phyloP scores from a whole-genome alignment of 1,140 invertebrate species.

The Macrobrachium rosenbergii region DNA sequence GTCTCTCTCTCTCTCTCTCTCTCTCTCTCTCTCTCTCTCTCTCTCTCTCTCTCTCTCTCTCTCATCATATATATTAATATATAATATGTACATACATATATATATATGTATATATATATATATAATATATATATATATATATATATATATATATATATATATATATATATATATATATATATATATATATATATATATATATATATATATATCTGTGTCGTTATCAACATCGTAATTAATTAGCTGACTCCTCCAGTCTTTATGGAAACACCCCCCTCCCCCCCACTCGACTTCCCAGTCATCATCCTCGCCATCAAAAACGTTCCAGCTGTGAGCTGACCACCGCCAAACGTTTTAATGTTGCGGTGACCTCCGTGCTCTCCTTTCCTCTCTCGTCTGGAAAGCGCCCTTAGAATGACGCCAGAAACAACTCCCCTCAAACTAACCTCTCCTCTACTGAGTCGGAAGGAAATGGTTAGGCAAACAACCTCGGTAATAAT shows the following conservation, averaged over 20 bases:
- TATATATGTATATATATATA: too few relatives aligned
- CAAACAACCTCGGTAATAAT: constrained; percentile 56
- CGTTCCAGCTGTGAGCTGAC: neutral
- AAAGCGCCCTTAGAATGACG: constrained; percentile 23
- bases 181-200: too few relatives aligned
- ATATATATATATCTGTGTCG: too few relatives aligned
- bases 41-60: constrained; percentile 18
- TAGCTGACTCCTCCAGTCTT: too few relatives aligned
- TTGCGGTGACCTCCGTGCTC: neutral
- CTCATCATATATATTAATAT: neutral
- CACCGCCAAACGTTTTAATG: neutral
- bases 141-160: neutral
- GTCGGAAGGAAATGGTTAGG: constrained; percentile 54
- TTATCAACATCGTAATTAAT: too few relatives aligned
- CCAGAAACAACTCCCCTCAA: constrained; percentile 17
- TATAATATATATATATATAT: too few relatives aligned
- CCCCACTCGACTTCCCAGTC: neutral
- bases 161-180: too few relatives aligned
- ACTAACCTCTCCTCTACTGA: constrained; percentile 39
- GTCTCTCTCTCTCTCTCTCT: constrained; percentile 18
- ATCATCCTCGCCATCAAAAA: neutral
- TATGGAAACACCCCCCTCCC: neutral
- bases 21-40: constrained; percentile 14
- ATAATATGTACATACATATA: neutral
- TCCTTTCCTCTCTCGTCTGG: constrained; percentile 3